Evolutionary conservation across 1,140 invertebrate genomes (phyloP).

Genomic region (Aricia agestis): DNA sequence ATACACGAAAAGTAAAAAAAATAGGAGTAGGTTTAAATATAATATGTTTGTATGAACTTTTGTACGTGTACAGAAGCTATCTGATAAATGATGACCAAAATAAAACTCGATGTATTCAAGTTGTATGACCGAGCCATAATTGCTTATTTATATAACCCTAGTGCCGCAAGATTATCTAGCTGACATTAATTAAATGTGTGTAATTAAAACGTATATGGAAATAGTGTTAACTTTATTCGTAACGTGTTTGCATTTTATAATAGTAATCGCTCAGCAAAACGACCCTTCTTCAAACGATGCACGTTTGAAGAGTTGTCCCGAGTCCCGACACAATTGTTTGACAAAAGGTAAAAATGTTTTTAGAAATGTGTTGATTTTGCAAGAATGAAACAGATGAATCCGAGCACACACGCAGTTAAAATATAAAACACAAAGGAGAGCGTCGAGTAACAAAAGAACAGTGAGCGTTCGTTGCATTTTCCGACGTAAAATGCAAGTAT

Average conservation of each 20-base stretch:
- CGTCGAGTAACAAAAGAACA: conserved; percentile 49
- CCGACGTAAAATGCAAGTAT: conserved; percentile 49
- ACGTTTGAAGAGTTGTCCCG: conserved; percentile 2
- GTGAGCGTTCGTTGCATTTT: conserved; percentile 44
- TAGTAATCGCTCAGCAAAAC: neutral
- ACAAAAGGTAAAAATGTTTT: conserved; percentile 5
- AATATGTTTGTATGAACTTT: too few species aligned
- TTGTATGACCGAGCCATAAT: conserved; percentile 48
- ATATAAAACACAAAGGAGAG: conserved; percentile 50
- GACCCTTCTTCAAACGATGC: neutral
- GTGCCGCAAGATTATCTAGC: conserved; percentile 1
- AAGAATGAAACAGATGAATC: conserved; percentile 49
- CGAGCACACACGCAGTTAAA: conserved; percentile 45
- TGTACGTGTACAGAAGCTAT: conserved; percentile 36
- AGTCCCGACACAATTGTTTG: neutral
- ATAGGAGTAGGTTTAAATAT: too few species aligned
- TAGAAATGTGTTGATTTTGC: conserved; percentile 39
- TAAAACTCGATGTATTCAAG: conserved; percentile 40
- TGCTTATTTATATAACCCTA: conserved; percentile 42
- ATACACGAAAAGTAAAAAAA: too few species aligned
- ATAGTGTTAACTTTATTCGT: conserved; percentile 5
- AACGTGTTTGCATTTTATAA: neutral
- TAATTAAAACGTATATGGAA: conserved; percentile 16
- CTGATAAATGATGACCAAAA: conserved; percentile 50
- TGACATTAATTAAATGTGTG: conserved; percentile 10